These are phyloP conservation scores for Meloe dianella DNA, from an alignment of 2,888 invertebrate species.

Conservation along the genomic window DNA sequence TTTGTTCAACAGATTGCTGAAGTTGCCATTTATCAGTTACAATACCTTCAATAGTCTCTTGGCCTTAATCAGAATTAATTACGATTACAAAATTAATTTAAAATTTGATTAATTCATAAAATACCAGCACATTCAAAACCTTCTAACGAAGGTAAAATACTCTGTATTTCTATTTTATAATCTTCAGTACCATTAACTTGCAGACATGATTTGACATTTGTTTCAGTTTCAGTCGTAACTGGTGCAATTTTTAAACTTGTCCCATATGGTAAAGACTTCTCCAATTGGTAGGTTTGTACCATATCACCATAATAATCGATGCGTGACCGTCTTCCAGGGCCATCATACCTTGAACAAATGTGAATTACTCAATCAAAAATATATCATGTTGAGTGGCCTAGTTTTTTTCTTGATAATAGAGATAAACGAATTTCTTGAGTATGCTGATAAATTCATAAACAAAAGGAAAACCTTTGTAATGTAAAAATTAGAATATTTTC, in stretches of 20 bases:
- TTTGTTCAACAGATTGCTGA: constrained; percentile 73
- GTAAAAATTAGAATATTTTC: background rate
- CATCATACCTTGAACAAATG: constrained; percentile 69
- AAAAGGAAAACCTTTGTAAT: background rate
- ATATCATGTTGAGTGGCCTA: too few species aligned
- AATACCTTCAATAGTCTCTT: constrained; percentile 74
- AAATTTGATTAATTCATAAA: too few species aligned
- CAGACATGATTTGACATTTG: constrained; percentile 80
- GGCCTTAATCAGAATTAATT: too few species aligned
- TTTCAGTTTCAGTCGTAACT: constrained; percentile 75
- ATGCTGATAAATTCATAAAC: background rate
- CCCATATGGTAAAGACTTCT: constrained; percentile 69
- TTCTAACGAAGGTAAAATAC: constrained; percentile 80
- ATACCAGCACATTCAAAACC: constrained; percentile 72
- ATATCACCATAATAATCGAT: constrained; percentile 95
- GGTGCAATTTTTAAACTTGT: constrained; percentile 84
- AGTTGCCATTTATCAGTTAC: constrained; percentile 81
- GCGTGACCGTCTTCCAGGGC: constrained; percentile 74
- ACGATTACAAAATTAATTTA: too few species aligned
- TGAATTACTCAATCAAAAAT: background rate
- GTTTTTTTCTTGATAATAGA: background rate
- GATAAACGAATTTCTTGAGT: background rate
- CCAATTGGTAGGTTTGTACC: constrained; percentile 89
- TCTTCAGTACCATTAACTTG: constrained; percentile 79
- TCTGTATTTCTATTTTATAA: constrained; percentile 70